Evolutionary conservation across 2,888 invertebrate species (phyloP).

Genomic region (Chloromyia formosa): DNA sequence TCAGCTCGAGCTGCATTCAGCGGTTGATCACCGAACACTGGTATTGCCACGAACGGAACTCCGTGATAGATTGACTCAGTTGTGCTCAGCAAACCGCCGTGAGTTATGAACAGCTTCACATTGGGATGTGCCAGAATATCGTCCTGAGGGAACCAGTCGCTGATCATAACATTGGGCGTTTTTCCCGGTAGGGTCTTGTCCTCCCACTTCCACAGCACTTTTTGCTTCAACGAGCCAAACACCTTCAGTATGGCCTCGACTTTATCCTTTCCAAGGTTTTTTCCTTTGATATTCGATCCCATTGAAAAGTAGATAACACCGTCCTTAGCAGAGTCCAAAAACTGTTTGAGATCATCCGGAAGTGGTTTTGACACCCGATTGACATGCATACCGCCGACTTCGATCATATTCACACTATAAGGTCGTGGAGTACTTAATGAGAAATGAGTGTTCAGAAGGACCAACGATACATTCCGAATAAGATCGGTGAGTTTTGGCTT

Average conservation of each 20-base stretch:
- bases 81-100: constrained; percentile 66
- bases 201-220: constrained; percentile 49
- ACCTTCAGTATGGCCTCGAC: constrained; percentile 54
- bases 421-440: constrained; percentile 59
- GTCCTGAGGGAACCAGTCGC: constrained; percentile 61
- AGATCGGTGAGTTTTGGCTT: constrained; percentile 55
- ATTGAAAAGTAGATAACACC: constrained; percentile 66
- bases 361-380: constrained; percentile 57
- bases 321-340: constrained; percentile 61
- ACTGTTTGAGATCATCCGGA: constrained; percentile 60
- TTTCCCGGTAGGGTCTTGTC: constrained; percentile 34
- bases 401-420: constrained; percentile 62
- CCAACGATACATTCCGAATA: constrained; percentile 56
- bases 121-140: constrained; percentile 64
- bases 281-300: constrained; percentile 62
- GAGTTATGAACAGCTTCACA: constrained; percentile 66
- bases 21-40: constrained; percentile 61
- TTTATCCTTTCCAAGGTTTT: constrained; percentile 55
- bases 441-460: constrained; percentile 60
- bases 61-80: constrained; percentile 64
- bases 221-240: constrained; percentile 45
- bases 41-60: constrained; percentile 63
- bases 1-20: constrained; percentile 53
- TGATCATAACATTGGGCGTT: constrained; percentile 57
- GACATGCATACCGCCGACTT: constrained; percentile 63